Conservation (phyloP, 2,888 invertebrate genomes). For the Osedax frankpressi region DNA sequence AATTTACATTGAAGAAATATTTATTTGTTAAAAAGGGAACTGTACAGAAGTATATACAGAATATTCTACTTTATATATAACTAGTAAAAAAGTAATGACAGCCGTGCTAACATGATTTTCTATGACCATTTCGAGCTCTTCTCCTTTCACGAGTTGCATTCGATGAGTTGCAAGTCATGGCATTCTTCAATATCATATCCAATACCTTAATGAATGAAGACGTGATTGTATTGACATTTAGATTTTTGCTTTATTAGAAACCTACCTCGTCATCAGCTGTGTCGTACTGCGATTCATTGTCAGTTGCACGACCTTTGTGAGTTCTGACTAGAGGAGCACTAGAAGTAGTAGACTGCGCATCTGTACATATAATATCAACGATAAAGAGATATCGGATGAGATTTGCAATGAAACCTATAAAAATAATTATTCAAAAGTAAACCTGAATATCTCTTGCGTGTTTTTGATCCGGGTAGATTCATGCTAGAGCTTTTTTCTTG, state of each 20-base stretch:
- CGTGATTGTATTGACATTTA: not conserved
- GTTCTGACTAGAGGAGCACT: conserved; percentile 13
- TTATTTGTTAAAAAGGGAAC: too few relatives aligned
- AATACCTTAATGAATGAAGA: not conserved
- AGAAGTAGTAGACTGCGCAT: not conserved
- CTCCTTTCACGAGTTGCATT: not conserved
- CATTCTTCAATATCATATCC: not conserved
- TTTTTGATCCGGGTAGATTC: conserved; percentile 25
- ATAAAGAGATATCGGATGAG: too few relatives aligned
- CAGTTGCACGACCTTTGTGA: conserved; percentile 35
- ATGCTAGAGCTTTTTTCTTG: conserved; percentile 24
- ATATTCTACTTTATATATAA: not conserved
- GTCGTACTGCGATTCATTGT: conserved; percentile 48
- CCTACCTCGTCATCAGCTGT: conserved; percentile 81
- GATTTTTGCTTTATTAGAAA: not conserved
- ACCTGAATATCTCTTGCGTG: conserved; percentile 25
- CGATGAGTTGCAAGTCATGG: not conserved
- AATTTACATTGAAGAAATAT: too few relatives aligned
- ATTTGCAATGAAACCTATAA: too few relatives aligned
- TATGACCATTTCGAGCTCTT: not conserved
- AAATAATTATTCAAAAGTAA: too few relatives aligned
- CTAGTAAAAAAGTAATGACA: not conserved
- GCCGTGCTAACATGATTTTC: not conserved
- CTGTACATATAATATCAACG: too few relatives aligned
- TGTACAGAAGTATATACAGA: too few relatives aligned